phyloP scores from a whole-genome alignment of 2,888 invertebrate species.

The Chloromyia formosa region DNA sequence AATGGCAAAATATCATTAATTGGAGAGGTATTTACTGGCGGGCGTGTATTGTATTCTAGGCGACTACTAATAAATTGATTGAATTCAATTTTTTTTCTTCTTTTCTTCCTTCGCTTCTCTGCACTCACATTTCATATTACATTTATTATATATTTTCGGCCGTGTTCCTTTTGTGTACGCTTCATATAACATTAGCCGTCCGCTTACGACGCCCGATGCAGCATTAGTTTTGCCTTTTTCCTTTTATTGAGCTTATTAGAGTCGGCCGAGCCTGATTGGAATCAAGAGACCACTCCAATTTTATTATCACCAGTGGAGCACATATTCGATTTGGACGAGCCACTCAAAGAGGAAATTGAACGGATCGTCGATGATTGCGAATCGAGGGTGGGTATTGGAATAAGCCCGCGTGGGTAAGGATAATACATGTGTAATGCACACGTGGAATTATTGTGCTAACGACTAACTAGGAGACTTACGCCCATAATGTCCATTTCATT shows the following conservation, averaged over 20 bases:
- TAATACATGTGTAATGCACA: neutral
- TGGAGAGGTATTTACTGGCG: slow-evolving; percentile 65
- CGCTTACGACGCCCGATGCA: slow-evolving; percentile 63
- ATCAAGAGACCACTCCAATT: slow-evolving; percentile 49
- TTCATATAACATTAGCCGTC: slow-evolving; percentile 57
- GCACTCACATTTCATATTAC: neutral
- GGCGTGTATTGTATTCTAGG: no score
- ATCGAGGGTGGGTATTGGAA: slow-evolving; percentile 56
- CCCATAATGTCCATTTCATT: slow-evolving; percentile 11
- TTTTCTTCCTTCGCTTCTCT: neutral
- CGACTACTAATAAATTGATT: slow-evolving; percentile 22
- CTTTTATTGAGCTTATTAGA: slow-evolving; percentile 60
- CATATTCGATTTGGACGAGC: slow-evolving; percentile 65
- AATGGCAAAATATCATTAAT: slow-evolving; percentile 66
- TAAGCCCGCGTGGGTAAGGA: neutral
- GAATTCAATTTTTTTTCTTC: neutral
- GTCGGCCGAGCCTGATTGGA: slow-evolving; percentile 60
- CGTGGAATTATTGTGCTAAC: neutral
- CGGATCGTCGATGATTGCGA: slow-evolving; percentile 60
- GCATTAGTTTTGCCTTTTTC: slow-evolving; percentile 60
- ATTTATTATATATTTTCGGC: neutral
- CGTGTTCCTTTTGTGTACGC: slow-evolving; percentile 22
- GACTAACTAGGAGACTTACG: neutral
- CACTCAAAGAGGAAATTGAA: slow-evolving; percentile 61
- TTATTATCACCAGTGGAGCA: slow-evolving; percentile 61